phyloP scores from a whole-genome alignment of 2,113 vertebrate species.

The Ceratotherium simum region DNA sequence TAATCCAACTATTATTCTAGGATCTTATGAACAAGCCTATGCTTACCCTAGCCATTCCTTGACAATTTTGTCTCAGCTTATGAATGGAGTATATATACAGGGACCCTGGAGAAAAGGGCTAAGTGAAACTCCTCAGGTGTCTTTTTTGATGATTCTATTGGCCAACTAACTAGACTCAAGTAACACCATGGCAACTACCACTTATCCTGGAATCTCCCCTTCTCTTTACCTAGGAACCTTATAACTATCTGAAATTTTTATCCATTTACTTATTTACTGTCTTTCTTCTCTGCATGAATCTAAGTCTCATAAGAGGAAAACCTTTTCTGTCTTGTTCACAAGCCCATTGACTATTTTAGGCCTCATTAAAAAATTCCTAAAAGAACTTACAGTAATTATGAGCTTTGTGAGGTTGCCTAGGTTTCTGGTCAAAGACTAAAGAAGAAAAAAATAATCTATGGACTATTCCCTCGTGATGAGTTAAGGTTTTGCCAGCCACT shows the following conservation, averaged over 20 bases:
- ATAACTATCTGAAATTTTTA: background rate
- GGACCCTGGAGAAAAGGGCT: background rate
- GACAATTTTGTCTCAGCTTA: background rate
- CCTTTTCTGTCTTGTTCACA: conserved; percentile 25
- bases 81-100: background rate
- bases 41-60: background rate
- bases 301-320: background rate
- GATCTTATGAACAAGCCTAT: conserved; percentile 25
- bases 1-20: background rate
- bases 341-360: background rate
- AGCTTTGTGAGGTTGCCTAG: conserved; percentile 9
- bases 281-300: background rate
- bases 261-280: conserved; percentile 11
- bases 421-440: conserved; percentile 45
- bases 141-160: background rate
- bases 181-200: background rate
- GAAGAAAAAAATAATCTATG: conserved; percentile 28
- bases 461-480: conserved; percentile 61
- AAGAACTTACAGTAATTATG: background rate
- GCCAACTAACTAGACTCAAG: background rate
- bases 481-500: conserved; percentile 47
- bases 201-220: background rate
- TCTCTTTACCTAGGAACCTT: background rate
- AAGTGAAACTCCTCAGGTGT: background rate
- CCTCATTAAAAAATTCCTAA: conserved; percentile 15